A percentile compares a stretch with the other conserved stretches of the same genome.
phyloP scores from a whole-genome alignment of 1,140 invertebrate species.

The Lasaia peninsularis region DNA sequence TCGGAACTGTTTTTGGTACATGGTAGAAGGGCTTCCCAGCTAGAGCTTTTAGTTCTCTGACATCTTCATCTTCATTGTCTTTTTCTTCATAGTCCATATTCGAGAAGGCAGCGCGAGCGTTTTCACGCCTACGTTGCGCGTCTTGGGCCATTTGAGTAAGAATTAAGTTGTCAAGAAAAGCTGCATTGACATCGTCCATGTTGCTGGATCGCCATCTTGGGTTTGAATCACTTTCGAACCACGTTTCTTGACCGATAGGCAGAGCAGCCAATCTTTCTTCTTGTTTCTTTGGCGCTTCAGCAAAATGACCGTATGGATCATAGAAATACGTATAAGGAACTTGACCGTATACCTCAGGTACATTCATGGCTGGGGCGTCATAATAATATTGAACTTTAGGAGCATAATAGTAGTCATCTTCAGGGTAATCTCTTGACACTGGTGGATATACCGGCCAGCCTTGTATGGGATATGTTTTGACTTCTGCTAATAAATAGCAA shows the following conservation, averaged over 20 bases:
- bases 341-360: constrained; percentile 59
- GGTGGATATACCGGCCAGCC: constrained; percentile 71
- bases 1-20: constrained; percentile 64
- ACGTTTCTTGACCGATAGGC: constrained; percentile 81
- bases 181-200: constrained; percentile 79
- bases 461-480: constrained; percentile 61
- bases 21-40: constrained; percentile 74
- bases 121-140: constrained; percentile 66
- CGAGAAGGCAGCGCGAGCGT: constrained; percentile 52
- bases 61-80: constrained; percentile 79
- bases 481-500: constrained; percentile 58
- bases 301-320: constrained; percentile 77
- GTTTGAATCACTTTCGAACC: constrained; percentile 76
- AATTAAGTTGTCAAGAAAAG: constrained; percentile 81
- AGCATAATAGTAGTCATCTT: constrained; percentile 65
- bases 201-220: constrained; percentile 62
- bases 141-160: constrained; percentile 81
- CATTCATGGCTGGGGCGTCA: constrained; percentile 49
- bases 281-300: constrained; percentile 74
- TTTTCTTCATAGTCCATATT: constrained; percentile 71
- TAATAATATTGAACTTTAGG: constrained; percentile 65
- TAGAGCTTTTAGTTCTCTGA: constrained; percentile 79
- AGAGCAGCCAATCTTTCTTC: constrained; percentile 74
- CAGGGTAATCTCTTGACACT: constrained; percentile 58
- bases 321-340: constrained; percentile 76